These are phyloP conservation scores for Drosophila anomalipes DNA, from an alignment of 2,888 invertebrate species.

Conservation along the genomic window DNA sequence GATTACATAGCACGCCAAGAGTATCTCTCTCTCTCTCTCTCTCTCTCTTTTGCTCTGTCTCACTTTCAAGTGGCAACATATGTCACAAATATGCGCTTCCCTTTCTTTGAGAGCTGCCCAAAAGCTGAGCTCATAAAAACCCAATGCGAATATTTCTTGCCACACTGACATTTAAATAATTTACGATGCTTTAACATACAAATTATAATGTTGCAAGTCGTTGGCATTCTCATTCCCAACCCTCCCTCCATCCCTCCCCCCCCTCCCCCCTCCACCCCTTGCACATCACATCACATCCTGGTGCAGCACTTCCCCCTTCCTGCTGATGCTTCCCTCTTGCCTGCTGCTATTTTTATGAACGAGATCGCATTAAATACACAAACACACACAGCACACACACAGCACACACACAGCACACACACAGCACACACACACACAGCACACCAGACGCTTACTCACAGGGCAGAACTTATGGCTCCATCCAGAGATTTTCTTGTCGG, in stretches of 20 bases:
- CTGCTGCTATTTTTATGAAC: conserved; percentile 80
- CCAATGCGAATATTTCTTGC: conserved; percentile 56
- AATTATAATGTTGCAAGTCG: conserved; percentile 82
- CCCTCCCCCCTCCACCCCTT: neutral
- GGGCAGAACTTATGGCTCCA: conserved; percentile 67
- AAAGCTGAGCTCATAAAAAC: conserved; percentile 68
- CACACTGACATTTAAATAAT: conserved; percentile 84
- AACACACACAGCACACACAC: neutral
- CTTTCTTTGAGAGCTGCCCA: conserved; percentile 28
- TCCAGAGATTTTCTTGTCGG: conserved; percentile 59
- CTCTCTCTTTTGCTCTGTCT: neutral
- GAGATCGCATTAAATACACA: conserved; percentile 73
- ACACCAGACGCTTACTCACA: conserved; percentile 23
- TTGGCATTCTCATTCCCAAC: conserved; percentile 15
- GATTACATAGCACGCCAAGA: conserved; percentile 65
- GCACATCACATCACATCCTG: conserved; percentile 30
- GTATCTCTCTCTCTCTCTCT: neutral
- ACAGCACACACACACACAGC: neutral
- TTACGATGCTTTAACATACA: conserved; percentile 85
- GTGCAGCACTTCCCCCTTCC: conserved; percentile 10
- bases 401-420: neutral
- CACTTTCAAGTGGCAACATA: conserved; percentile 68
- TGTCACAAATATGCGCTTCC: conserved; percentile 82
- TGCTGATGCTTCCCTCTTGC: conserved; percentile 5
- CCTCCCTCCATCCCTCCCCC: neutral